Conservation (phyloP, 2,888 invertebrate species). For the Mesodorylaimus sp. region DNA sequence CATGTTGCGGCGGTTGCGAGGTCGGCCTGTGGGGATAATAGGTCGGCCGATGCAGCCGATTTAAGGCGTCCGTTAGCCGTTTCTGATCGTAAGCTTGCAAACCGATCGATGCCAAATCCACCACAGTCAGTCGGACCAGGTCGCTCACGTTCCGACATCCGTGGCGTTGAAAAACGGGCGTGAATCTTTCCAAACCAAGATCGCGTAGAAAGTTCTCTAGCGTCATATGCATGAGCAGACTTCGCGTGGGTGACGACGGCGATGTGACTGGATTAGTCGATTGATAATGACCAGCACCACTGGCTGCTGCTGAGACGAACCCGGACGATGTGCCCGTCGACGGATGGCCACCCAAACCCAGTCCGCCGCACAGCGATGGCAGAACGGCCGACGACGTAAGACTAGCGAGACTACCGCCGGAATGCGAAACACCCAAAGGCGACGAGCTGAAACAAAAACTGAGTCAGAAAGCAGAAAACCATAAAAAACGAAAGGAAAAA, state of each 20-base stretch:
- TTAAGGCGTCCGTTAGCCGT: neutral
- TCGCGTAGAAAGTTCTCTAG: neutral
- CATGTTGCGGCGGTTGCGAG: too few relatives aligned
- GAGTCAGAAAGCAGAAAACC: neutral
- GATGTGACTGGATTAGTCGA: too few relatives aligned
- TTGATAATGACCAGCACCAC: neutral
- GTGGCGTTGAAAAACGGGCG: neutral
- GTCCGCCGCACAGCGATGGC: too few relatives aligned
- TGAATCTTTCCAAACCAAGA: neutral
- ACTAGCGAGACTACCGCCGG: neutral
- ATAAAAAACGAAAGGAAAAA: neutral
- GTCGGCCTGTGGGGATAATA: too few relatives aligned
- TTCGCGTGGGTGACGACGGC: neutral
- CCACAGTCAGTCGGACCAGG: neutral
- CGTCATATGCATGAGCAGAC: neutral
- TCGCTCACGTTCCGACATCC: neutral
- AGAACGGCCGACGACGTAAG: too few relatives aligned
- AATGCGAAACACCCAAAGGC: neutral
- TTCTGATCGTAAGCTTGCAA: neutral
- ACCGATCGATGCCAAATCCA: neutral
- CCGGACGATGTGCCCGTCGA: too few relatives aligned
- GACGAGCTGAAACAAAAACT: too few relatives aligned
- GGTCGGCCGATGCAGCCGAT: neutral
- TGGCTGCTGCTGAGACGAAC: too few relatives aligned
- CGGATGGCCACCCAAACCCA: too few relatives aligned